Evolutionary conservation across 92 coral and sea anemone species (phyloP), one percentile per base, ranked within the genome.

Genomic region (Phenganax marumi): DNA sequence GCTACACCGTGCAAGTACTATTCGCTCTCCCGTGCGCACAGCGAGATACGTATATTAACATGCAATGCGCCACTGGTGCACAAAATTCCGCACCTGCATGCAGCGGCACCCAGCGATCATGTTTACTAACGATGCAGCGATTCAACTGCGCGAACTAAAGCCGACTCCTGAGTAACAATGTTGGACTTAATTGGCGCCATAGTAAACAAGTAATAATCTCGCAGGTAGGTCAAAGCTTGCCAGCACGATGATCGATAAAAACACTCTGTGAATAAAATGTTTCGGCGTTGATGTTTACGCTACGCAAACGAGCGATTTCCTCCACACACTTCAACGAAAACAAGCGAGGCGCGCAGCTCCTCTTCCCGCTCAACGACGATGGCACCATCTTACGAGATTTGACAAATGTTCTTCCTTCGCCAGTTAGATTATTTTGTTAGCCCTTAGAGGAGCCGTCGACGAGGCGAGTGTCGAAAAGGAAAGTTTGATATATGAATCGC

Each of bases 391-490:
- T 21, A 23, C 46, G 71, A 19, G 18, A 66, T 62, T 61, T 46
- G 48, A 33, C 72, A 3, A 66, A 25, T 66, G 12, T 78, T 78
- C 39, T 47, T 61, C 52, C 17, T 46, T 63, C 61, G 65, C 21
- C 83, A 78, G 60, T 78, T 78, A 78, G 73, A 63, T 78, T 61
- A 78, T 47, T 78, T 78, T 48, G 73, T 46, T 63, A 78, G 83
- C 57, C 53, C 43, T 33, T 18, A 78, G 57, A 58, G 73, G 61
- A 57, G 25, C 16, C 60, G 83, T 78, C 83, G 83, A 72, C 47
- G 21, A 39, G 33, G 70, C 26, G 51, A 63, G 83, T 61, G 83
- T 61, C 83, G 60, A 78, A 78, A 78, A 47, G 73, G 73, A 78
- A 61, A 78, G 26, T 22, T 65, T 62, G 83, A 78, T 63, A 12